These are phyloP conservation scores for Aporophyla nigra DNA, from an alignment of 2,888 invertebrate species.

Conservation along the genomic window DNA sequence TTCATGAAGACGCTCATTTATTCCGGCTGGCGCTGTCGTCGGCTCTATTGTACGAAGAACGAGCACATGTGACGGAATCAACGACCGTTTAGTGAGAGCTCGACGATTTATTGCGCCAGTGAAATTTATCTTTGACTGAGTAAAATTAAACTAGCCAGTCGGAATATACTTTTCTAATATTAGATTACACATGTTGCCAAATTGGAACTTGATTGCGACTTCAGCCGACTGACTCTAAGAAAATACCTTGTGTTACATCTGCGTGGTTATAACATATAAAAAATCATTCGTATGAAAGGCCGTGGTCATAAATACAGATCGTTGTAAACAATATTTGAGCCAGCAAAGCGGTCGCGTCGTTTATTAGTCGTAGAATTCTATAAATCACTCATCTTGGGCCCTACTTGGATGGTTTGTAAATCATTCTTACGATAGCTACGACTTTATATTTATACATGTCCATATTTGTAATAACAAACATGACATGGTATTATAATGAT, in stretches of 20 bases:
- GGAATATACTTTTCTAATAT: conserved; percentile 76
- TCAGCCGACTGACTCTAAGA: conserved; percentile 39
- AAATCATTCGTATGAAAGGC: conserved; percentile 21
- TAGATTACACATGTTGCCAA: conserved; percentile 79
- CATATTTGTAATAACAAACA: conserved; percentile 59
- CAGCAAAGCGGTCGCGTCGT: conserved; percentile 64
- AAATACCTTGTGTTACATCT: conserved; percentile 23
- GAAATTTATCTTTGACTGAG: conserved; percentile 75
- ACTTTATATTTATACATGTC: conserved; percentile 66
- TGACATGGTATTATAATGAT: conserved; percentile 51
- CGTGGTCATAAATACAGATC: conserved; percentile 42
- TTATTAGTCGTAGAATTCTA: conserved; percentile 72
- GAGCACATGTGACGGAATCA: conserved; percentile 72
- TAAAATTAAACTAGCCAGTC: conserved; percentile 73
- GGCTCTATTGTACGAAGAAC: conserved; percentile 65
- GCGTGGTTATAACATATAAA: conserved; percentile 13
- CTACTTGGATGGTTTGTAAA: conserved; percentile 76
- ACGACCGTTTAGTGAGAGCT: conserved; percentile 75
- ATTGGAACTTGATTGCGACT: conserved; percentile 73
- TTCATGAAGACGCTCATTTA: conserved; percentile 70
- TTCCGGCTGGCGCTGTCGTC: conserved; percentile 59
- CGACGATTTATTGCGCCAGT: conserved; percentile 72
- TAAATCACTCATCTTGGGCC: conserved; percentile 79
- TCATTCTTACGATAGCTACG: conserved; percentile 73
- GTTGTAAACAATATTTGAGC: conserved; percentile 55